phyloP scores from a whole-genome alignment of 2,888 invertebrate genomes.

The Ganaspis brasiliensis region DNA sequence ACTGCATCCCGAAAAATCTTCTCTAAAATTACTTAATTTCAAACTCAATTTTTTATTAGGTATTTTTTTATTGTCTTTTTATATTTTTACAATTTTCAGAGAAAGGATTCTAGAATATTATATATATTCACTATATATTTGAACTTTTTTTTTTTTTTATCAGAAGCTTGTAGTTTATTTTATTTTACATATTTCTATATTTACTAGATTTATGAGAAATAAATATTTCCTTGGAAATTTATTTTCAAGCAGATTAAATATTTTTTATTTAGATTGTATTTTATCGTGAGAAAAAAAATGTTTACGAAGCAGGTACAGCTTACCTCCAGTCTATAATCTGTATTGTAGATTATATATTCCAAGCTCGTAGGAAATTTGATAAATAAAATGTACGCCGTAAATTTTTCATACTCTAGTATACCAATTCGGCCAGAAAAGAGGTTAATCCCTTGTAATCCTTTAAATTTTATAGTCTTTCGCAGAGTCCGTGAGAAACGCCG shows the following conservation, averaged over 20 bases:
- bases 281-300: slow-evolving; percentile 29
- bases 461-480: slow-evolving; percentile 36
- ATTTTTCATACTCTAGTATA: slow-evolving; percentile 32
- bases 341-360: slow-evolving; percentile 32
- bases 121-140: too few relatives aligned
- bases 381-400: slow-evolving; percentile 31
- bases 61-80: too few relatives aligned
- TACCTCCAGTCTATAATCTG: slow-evolving; percentile 30
- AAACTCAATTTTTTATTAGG: too few relatives aligned
- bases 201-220: background rate
- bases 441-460: slow-evolving; percentile 31
- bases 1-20: background rate
- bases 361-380: slow-evolving; percentile 25
- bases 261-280: slow-evolving; percentile 2
- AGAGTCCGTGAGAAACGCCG: background rate
- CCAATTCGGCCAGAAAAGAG: slow-evolving; percentile 9
- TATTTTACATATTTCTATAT: too few relatives aligned
- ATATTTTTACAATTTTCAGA: too few relatives aligned
- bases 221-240: background rate
- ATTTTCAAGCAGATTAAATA: slow-evolving; percentile 11
- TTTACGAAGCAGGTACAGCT: slow-evolving; percentile 23
- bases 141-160: too few relatives aligned
- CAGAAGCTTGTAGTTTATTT: too few relatives aligned
- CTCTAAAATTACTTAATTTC: too few relatives aligned
- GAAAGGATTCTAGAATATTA: too few relatives aligned